Percentiles rank a stretch among this genome's conserved stretches.
Conservation (phyloP, 35 echinoderm and acorn worm species). For the Amphiura filiformis region DNA sequence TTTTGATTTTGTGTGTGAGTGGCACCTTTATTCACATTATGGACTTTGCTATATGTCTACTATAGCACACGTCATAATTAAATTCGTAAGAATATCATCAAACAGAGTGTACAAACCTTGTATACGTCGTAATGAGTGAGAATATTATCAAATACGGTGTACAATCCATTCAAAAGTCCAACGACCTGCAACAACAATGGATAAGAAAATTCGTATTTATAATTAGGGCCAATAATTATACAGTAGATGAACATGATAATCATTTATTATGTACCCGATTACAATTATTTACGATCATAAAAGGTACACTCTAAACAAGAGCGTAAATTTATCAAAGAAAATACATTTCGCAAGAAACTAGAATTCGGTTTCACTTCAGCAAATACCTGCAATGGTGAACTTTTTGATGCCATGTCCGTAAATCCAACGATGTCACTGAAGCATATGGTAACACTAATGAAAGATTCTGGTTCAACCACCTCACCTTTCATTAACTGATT, state of each 20-base stretch:
- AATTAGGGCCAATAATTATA: too few species aligned
- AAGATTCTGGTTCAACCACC: conserved; percentile 84
- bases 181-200: neutral
- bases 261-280: too few species aligned
- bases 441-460: conserved; percentile 90
- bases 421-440: conserved; percentile 98
- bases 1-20: neutral
- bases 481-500: conserved; percentile 91
- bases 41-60: too few species aligned
- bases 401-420: conserved; percentile 80
- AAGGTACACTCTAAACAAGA: too few species aligned
- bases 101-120: neutral
- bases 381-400: conserved; percentile 85
- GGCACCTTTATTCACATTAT: too few species aligned
- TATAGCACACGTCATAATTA: neutral
- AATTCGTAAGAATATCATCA: neutral
- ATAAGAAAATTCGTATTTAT: neutral
- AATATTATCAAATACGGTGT: neutral
- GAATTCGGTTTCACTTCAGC: neutral
- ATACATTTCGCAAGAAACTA: too few species aligned
- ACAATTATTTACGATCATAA: too few species aligned
- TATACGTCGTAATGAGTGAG: neutral
- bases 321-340: too few species aligned
- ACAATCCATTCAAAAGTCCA: neutral
- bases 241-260: too few species aligned